These are phyloP conservation scores for Reticulitermes speratus DNA, from an alignment of 1,140 invertebrate species.

Conservation along the genomic window DNA sequence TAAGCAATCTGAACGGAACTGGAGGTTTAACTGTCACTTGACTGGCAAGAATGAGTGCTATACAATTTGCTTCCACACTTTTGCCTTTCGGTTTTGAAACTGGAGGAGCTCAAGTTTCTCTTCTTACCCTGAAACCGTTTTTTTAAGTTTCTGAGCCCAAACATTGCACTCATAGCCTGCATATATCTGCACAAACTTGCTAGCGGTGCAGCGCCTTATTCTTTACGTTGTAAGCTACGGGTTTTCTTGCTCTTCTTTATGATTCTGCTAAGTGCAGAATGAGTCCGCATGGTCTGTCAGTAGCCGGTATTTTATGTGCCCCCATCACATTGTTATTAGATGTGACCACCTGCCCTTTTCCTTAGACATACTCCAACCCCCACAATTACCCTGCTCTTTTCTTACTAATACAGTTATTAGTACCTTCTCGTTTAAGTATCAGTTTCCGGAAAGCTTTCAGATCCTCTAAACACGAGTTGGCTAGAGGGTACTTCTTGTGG, in stretches of 20 bases:
- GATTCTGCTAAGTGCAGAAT: neutral
- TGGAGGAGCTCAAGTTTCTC: too few species aligned
- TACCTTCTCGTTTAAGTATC: neutral
- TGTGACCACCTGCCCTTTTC: neutral
- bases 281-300: neutral
- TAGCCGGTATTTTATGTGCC: neutral
- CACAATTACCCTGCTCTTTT: neutral
- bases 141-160: too few species aligned
- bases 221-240: neutral
- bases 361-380: neutral
- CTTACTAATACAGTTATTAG: conserved; percentile 1
- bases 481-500: neutral
- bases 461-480: neutral
- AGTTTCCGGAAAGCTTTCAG: neutral
- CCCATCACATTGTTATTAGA: neutral
- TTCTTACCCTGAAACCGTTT: too few species aligned
- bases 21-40: too few species aligned
- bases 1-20: too few species aligned
- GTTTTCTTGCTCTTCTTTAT: neutral
- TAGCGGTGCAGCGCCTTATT: neutral
- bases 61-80: too few species aligned
- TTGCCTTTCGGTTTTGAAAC: too few species aligned
- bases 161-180: too few species aligned
- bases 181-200: too few species aligned
- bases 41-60: too few species aligned